Evolutionary conservation across 1,140 invertebrate species (phyloP).

Genomic region (Drosophila serrata): DNA sequence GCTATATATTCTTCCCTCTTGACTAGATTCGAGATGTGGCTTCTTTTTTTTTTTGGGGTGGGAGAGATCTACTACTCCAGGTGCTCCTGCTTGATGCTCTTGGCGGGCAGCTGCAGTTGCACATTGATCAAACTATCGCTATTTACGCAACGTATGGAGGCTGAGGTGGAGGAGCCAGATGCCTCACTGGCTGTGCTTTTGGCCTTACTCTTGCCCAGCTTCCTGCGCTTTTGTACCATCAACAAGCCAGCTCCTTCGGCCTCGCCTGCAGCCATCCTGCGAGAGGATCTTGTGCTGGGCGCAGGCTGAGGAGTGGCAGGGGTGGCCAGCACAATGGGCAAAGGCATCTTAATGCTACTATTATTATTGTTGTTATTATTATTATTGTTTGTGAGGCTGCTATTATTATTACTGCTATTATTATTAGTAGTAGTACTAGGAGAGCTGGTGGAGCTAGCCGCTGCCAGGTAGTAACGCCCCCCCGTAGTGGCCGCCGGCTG

Average conservation of each 20-base stretch:
- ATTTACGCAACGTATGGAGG: slow-evolving; percentile 62
- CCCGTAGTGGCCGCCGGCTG: slow-evolving; percentile 38
- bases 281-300: slow-evolving; percentile 17
- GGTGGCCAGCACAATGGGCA: slow-evolving; percentile 62
- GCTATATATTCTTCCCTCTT: slow-evolving; percentile 24
- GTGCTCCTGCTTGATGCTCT: slow-evolving; percentile 69
- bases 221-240: slow-evolving; percentile 14
- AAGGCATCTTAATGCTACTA: slow-evolving; percentile 56
- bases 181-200: not conserved
- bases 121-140: slow-evolving; percentile 59
- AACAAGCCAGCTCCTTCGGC: not conserved
- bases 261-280: slow-evolving; percentile 32
- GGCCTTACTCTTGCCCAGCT: not conserved
- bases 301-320: slow-evolving; percentile 3
- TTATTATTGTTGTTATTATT: slow-evolving; percentile 16
- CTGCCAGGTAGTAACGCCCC: slow-evolving; percentile 47
- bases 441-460: slow-evolving; percentile 20
- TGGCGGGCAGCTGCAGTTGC: slow-evolving; percentile 58
- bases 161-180: slow-evolving; percentile 7
- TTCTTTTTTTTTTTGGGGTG: not conserved
- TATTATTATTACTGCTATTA: slow-evolving; percentile 29
- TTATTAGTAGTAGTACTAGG: slow-evolving; percentile 61
- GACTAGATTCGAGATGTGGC: slow-evolving; percentile 65
- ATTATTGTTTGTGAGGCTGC: slow-evolving; percentile 50
- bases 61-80: slow-evolving; percentile 49